These are phyloP conservation scores for Ericerus pela DNA, from an alignment of 1,140 invertebrate genomes.

Conservation along the genomic window DNA sequence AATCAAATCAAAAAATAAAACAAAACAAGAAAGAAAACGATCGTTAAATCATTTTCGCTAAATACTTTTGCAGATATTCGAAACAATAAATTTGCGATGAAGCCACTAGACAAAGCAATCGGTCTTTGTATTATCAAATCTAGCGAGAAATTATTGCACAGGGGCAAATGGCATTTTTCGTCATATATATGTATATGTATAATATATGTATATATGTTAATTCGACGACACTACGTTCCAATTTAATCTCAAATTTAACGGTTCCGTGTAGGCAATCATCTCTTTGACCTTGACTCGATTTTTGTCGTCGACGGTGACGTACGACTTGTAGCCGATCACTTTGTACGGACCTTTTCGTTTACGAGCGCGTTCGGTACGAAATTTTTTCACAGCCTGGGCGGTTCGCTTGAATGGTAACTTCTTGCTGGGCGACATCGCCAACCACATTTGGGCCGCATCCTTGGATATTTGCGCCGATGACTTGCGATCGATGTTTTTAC, in stretches of 20 bases:
- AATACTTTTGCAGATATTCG: too few relatives aligned
- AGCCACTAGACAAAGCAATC: too few relatives aligned
- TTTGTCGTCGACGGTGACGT: background rate
- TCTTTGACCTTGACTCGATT: background rate
- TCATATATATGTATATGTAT: too few relatives aligned
- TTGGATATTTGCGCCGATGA: background rate
- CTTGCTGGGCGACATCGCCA: background rate
- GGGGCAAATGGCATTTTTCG: too few relatives aligned
- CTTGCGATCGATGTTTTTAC: background rate
- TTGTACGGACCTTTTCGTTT: background rate
- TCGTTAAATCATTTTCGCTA: too few relatives aligned
- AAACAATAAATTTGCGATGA: too few relatives aligned
- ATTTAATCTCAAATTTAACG: background rate
- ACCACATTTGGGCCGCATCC: background rate
- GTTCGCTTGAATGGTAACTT: background rate
- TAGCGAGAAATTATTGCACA: too few relatives aligned
- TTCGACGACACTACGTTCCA: too few relatives aligned
- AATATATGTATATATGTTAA: too few relatives aligned
- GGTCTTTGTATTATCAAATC: too few relatives aligned
- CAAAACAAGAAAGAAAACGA: too few relatives aligned
- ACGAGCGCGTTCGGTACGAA: background rate
- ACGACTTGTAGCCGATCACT: background rate
- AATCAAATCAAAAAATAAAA: too few relatives aligned
- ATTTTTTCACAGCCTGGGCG: background rate
- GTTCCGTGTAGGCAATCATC: background rate